These are phyloP conservation scores for Parnassius apollo DNA, from an alignment of 2,888 invertebrate genomes.

Conservation along the genomic window DNA sequence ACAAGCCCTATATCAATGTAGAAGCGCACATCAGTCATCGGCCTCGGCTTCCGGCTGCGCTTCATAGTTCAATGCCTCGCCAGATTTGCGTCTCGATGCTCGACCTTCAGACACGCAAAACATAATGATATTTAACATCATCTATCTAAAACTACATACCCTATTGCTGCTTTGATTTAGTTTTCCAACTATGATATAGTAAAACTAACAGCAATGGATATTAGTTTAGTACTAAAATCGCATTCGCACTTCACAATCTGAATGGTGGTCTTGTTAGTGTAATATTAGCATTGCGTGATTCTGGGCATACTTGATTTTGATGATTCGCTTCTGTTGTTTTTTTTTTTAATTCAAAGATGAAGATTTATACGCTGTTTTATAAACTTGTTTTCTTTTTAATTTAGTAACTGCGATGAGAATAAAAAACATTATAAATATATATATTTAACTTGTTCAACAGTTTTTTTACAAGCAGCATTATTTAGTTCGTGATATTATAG, in stretches of 20 bases:
- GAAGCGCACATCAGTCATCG: constrained; percentile 67
- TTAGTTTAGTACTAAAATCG: constrained; percentile 4
- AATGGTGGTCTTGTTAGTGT: background rate
- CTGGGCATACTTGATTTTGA: constrained; percentile 4
- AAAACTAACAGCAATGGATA: constrained; percentile 2
- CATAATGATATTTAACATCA: background rate
- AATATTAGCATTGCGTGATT: constrained; percentile 8
- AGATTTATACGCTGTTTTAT: constrained; percentile 18
- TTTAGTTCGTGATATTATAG: no score
- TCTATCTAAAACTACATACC: constrained; percentile 26
- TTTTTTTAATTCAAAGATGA: constrained; percentile 1
- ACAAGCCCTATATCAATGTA: constrained; percentile 46
- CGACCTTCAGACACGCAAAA: constrained; percentile 58
- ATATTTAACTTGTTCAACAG: background rate
- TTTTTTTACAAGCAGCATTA: no score
- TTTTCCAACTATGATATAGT: background rate
- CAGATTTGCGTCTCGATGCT: constrained; percentile 47
- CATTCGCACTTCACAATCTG: constrained; percentile 2
- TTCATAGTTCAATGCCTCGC: constrained; percentile 71
- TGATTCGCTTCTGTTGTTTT: constrained; percentile 15
- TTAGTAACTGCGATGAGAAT: background rate
- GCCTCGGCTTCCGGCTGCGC: constrained; percentile 67
- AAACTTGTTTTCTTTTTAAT: constrained; percentile 18
- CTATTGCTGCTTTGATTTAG: constrained; percentile 16
- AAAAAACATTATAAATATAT: background rate